Conservation (phyloP, 2,113 vertebrate genomes). For the Hippocampus guttulatus region DNA sequence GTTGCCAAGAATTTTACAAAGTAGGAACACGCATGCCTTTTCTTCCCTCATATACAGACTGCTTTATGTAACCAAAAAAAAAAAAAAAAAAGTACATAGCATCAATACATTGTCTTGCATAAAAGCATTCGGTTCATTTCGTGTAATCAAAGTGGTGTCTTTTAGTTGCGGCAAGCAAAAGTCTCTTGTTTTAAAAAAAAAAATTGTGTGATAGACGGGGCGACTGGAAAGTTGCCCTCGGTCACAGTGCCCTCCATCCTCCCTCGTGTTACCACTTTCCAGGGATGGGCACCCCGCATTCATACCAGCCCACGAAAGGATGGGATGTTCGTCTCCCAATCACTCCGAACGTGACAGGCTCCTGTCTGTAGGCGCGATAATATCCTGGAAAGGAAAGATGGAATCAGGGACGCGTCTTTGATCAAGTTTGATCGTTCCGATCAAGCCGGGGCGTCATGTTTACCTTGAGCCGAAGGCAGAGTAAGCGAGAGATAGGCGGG, state of each 20-base stretch:
- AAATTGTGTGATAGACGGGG: constrained; percentile 23
- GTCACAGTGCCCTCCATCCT: constrained; percentile 28
- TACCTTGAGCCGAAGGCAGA: constrained; percentile 87
- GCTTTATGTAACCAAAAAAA: constrained; percentile 64
- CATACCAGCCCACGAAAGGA: constrained; percentile 95
- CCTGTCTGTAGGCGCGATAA: constrained; percentile 89
- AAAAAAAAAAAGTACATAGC: constrained; percentile 56
- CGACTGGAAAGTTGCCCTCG: constrained; percentile 40
- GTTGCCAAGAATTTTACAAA: constrained; percentile 41
- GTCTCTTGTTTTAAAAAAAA: constrained; percentile 44
- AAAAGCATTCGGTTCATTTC: constrained; percentile 72
- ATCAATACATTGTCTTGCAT: constrained; percentile 64
- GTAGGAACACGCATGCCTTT: constrained; percentile 67
- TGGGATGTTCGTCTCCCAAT: constrained; percentile 86
- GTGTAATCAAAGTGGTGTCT: constrained; percentile 59
- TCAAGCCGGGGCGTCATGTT: constrained; percentile 2
- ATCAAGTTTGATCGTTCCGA: too few species aligned
- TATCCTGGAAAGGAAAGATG: constrained; percentile 74
- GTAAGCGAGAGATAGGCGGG: constrained; percentile 78
- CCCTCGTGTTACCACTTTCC: constrained; percentile 86
- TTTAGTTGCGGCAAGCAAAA: constrained; percentile 49
- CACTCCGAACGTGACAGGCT: constrained; percentile 86
- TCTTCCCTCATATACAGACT: constrained; percentile 77
- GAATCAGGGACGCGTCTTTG: not conserved
- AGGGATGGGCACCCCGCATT: constrained; percentile 94